Evolutionary conservation across 2,888 invertebrate genomes (phyloP).

Genomic region (Ophioninae sp.): DNA sequence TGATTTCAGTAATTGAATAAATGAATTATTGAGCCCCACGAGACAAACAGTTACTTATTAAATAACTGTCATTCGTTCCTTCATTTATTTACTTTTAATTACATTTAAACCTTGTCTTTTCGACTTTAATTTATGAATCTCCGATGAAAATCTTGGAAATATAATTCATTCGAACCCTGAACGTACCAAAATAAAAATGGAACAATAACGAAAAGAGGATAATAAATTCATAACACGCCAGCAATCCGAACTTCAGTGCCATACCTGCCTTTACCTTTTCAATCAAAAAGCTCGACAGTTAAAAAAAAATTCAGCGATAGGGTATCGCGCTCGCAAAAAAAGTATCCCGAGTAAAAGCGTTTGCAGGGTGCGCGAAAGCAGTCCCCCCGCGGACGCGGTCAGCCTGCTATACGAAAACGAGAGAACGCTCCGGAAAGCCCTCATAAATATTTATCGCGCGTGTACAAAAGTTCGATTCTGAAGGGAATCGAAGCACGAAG

Average conservation of each 20-base stretch:
- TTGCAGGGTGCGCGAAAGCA: background rate
- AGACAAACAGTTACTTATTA: too few relatives aligned
- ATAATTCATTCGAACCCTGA: background rate
- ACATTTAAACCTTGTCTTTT: too few relatives aligned
- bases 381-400: background rate
- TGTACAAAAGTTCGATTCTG: slow-evolving; percentile 29
- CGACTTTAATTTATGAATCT: too few relatives aligned
- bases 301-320: background rate
- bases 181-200: background rate
- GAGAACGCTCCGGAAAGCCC: slow-evolving; percentile 65
- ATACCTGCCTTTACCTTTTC: background rate
- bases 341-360: background rate
- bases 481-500: slow-evolving; percentile 35
- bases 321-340: background rate
- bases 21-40: too few relatives aligned
- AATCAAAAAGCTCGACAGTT: background rate
- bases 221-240: background rate
- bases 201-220: background rate
- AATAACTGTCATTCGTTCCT: too few relatives aligned
- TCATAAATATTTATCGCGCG: slow-evolving; percentile 71
- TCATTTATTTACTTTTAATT: too few relatives aligned
- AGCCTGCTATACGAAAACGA: slow-evolving; percentile 16
- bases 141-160: too few relatives aligned
- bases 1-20: too few relatives aligned
- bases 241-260: background rate